Conservation (phyloP, 2,113 vertebrate species). For the Anarhynchus alexandrinus region DNA sequence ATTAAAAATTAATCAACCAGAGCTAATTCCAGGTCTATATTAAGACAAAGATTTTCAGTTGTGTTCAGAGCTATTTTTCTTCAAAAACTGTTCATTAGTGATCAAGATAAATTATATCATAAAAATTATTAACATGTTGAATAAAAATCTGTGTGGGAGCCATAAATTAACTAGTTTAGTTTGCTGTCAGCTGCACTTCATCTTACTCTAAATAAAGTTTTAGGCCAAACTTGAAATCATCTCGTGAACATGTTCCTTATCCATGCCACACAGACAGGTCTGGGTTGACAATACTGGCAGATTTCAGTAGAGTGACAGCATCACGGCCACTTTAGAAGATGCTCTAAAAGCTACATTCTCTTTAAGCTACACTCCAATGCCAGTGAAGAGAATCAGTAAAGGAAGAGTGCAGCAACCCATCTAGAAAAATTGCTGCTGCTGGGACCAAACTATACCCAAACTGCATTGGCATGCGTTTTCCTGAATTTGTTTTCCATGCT, state of each 20-base stretch:
- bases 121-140: neutral
- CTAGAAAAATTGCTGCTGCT: neutral
- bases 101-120: neutral
- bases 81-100: neutral
- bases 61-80: neutral
- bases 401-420: neutral
- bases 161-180: neutral
- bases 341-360: neutral
- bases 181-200: neutral
- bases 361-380: neutral
- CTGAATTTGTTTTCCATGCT: neutral
- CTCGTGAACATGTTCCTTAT: neutral
- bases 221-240: neutral
- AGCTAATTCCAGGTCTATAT: neutral
- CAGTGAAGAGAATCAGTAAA: neutral
- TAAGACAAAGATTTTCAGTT: neutral
- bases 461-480: neutral
- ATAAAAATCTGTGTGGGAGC: neutral
- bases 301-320: neutral
- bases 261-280: accelerated
- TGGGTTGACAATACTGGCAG: neutral
- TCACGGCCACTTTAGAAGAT: neutral
- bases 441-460: neutral
- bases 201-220: neutral
- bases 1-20: neutral